Conservation (phyloP, 2,888 invertebrate species). For the Pelosia muscerda region DNA sequence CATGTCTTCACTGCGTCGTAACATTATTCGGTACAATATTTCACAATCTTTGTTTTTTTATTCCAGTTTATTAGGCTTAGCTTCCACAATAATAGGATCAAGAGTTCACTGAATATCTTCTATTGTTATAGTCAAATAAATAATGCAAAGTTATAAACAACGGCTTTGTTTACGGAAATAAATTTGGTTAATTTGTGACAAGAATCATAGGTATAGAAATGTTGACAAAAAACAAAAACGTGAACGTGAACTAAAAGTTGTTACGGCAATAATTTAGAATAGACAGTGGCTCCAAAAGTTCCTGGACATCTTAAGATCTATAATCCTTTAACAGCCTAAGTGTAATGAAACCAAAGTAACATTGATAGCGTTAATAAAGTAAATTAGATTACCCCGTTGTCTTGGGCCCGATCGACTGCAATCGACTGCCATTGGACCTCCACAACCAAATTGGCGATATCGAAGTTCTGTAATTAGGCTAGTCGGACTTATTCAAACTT, state of each 20-base stretch:
- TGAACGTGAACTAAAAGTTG: no score
- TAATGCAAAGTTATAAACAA: not conserved
- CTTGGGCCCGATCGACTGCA: no score
- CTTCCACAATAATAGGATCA: not conserved
- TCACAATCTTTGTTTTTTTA: not conserved
- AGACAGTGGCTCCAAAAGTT: no score
- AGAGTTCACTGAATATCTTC: not conserved
- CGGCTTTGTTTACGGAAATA: not conserved
- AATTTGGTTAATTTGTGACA: not conserved
- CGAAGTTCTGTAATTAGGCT: no score
- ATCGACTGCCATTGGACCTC: no score
- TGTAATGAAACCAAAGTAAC: no score
- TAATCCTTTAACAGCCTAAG: no score
- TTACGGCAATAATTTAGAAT: no score
- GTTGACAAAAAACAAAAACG: not conserved
- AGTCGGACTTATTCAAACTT: not conserved
- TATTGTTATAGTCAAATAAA: not conserved
- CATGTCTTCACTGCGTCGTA: not conserved
- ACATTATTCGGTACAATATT: conserved; percentile 6
- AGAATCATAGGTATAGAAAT: not conserved
- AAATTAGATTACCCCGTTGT: no score
- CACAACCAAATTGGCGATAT: no score
- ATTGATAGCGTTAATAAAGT: no score
- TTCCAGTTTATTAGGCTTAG: conserved; percentile 11
- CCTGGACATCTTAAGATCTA: no score